phyloP scores from a whole-genome alignment of 2,888 invertebrate genomes.

The Hermaeophaga mercurialis region DNA sequence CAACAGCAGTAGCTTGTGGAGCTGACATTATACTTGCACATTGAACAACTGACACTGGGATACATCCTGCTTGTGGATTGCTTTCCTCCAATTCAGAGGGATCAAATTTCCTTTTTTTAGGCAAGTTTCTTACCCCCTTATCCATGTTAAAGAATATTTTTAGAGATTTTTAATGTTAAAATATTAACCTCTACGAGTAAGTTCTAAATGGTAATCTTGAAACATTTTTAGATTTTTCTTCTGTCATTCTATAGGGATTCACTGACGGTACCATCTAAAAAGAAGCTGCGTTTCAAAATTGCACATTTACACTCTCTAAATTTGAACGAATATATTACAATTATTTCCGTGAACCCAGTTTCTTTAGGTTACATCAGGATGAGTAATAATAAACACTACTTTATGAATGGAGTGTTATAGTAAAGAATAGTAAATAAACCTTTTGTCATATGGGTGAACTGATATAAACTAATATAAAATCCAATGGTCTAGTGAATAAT shows the following conservation, averaged over 20 bases:
- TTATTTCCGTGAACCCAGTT: constrained; percentile 22
- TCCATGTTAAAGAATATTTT: constrained; percentile 49
- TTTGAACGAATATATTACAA: constrained; percentile 25
- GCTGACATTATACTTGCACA: constrained; percentile 48
- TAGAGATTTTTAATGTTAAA: constrained; percentile 1
- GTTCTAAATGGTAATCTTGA: constrained; percentile 42
- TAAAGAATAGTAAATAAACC: constrained; percentile 56
- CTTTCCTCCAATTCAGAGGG: constrained; percentile 75
- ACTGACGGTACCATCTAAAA: constrained; percentile 29
- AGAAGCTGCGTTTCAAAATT: constrained; percentile 21
- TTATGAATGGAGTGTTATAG: constrained; percentile 55
- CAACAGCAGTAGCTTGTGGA: constrained; percentile 54
- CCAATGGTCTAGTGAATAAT: constrained; percentile 14
- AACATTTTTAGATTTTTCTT: constrained; percentile 31
- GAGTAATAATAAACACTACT: constrained; percentile 48
- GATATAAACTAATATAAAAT: constrained; percentile 35
- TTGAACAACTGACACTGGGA: constrained; percentile 55
- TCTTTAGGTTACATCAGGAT: constrained; percentile 35
- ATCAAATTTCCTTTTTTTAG: constrained; percentile 91
- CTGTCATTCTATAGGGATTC: constrained; percentile 28
- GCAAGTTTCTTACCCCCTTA: constrained; percentile 76
- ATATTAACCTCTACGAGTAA: constrained; percentile 40
- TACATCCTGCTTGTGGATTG: constrained; percentile 44
- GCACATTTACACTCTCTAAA: constrained; percentile 26
- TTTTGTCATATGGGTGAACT: constrained; percentile 46